Conservation (phyloP, 2,888 invertebrate genomes). For the Buathra laborator region DNA sequence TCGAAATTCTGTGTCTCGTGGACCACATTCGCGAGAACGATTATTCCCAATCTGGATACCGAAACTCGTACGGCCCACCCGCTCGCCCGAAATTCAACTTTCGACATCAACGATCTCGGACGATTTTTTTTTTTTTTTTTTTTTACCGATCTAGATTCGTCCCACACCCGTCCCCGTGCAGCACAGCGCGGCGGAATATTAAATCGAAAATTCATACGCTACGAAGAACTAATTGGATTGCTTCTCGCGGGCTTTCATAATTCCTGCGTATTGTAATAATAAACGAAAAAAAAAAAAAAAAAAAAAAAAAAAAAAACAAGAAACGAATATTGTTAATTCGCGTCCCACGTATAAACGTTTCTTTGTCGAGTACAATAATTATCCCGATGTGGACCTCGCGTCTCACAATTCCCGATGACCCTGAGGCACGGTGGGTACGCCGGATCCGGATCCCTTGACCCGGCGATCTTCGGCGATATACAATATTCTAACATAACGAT, state of each 20-base stretch:
- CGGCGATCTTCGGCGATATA: constrained; percentile 42
- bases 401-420: constrained; percentile 68
- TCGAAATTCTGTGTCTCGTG: constrained; percentile 38
- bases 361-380: constrained; percentile 52
- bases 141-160: constrained; percentile 60
- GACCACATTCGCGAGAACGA: constrained; percentile 52
- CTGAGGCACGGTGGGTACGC: constrained; percentile 51
- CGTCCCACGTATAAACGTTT: constrained; percentile 36
- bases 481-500: background rate
- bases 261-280: background rate
- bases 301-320: background rate
- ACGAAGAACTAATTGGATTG: constrained; percentile 37
- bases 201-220: constrained; percentile 13
- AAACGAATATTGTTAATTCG: constrained; percentile 44
- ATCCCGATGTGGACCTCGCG: constrained; percentile 54
- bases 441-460: constrained; percentile 68
- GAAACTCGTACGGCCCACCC: constrained; percentile 53
- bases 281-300: background rate
- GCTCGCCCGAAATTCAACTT: constrained; percentile 62
- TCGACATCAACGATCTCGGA: constrained; percentile 55
- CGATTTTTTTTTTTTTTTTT: constrained; percentile 36
- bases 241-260: background rate
- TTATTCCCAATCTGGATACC: constrained; percentile 58
- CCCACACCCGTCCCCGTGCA: constrained; percentile 48
- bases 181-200: background rate